Base-by-base conservation (phyloP, 2,888 invertebrate genomes). In the Entomobrya proxima region DNA sequence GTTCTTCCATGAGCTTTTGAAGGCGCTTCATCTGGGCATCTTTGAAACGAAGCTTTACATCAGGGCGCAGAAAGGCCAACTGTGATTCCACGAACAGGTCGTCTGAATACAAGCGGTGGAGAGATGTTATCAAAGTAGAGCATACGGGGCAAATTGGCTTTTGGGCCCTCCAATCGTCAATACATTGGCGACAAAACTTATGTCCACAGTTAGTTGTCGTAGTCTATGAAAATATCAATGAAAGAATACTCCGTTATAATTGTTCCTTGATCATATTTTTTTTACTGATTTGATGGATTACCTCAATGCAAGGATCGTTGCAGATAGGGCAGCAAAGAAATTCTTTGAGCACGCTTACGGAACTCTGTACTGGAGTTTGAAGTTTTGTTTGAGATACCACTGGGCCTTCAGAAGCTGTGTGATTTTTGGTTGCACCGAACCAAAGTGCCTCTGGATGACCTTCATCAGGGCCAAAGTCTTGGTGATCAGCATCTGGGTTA, bases 181-280 rank as follows among this genome's bases (percentile, higher is more conserved):
- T 21, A 21, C 87, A 87, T 0, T 69, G 40, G 24, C 32, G 24
- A 27, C 87, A 87, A 44, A 87, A 87, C n/a, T 77, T 85, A 55
- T 87, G 87, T 0, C 87, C 87, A 47, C 87, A 87, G 58, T 76
- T 76, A n/a, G 85, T 72, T 0, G 44, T 32, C 0, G 87, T 87
- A 9, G 80, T 47, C 86, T 86, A 24, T 47, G n/a, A 27, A 35
- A n/a, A n/a, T n/a, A n/a, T n/a, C 1, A 37, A 30, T 11, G 77
- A 35, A n/a, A 35, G 7, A 27, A 24, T 6, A 15, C 9, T 67
- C 21, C 15, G 11, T 37, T 35, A n/a, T 37, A 6, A 21, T 4
- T 18, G 40, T 37, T 35, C 37, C 9, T 44, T 11, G 30, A 27
- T 9, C 13, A 50, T 7, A 24, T 24, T 11, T 27, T 37, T 37